Base-by-base conservation (phyloP, 2,888 invertebrate genomes). In the Zaprionus obscuricornis region DNA sequence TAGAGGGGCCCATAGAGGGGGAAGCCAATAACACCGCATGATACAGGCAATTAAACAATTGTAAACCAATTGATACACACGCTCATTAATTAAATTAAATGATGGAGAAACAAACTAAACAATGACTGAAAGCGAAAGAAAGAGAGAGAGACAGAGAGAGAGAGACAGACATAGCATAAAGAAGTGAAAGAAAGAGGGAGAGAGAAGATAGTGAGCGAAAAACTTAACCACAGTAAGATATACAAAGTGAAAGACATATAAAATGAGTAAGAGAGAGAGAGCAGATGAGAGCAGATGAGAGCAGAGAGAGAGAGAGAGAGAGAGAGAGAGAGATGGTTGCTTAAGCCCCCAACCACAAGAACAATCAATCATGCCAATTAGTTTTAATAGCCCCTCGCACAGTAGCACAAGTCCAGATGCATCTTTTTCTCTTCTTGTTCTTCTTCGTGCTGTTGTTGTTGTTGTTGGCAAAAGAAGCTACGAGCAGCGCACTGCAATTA, bases 361-460 rank as follows among this genome's bases (percentile, higher is more conserved):
- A 74, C 75, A 72, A 76, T 76, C 77, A 76, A 76, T 76, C 75
- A 72, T 76, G 77, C 68, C 75, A 77, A 77, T 77, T 79, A 76
- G 77, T 77, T 77, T 74, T 74, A 77, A 75, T 77, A 52, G 77
- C 56, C 58, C 42, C 57, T 52, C 66, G 59, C 72, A 74, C 74
- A 75, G 74, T 70, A 73, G 74, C 69, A n/a, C 3, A 3, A 36
- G 20, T 26, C 39, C 47, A 47, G 51, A 46, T 56, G 45, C 46
- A 46, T n/a, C 45, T 45, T 16, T 49, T 34, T 27, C 24, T 42
- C 22, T 31, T 14, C 14, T 6, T 31, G 13, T 11, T n/a, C n/a
- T 2, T 11, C 2, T 11, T 14, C 13, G 5, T 29, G 29, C 13
- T 11, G 31, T 31, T 14, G 2, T 14, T 31, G 2, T n/a, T 5